Conservation (phyloP, 2,797 vertebrate genomes). For the Phataginus tetradactyla region DNA sequence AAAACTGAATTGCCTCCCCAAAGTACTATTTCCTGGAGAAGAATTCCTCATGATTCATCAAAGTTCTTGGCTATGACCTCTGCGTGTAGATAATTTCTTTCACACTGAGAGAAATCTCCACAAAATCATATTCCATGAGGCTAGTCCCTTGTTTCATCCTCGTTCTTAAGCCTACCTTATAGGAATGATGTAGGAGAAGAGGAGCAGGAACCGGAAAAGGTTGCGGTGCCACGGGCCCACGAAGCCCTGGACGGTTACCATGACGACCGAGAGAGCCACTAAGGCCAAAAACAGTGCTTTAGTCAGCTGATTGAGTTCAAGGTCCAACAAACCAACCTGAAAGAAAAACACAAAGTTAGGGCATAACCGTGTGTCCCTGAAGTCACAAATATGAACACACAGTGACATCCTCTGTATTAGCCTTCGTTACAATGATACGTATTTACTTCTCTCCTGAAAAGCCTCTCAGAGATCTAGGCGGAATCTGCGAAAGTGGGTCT, state of each 20-base stretch:
- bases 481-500: background rate
- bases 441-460: background rate
- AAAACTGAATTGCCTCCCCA: conserved; percentile 58
- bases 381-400: fast-evolving
- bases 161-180: conserved; percentile 92
- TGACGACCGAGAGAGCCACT: conserved; percentile 92
- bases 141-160: conserved; percentile 70
- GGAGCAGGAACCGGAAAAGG: conserved; percentile 96
- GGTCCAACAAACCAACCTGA: conserved; percentile 95
- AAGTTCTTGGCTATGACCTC: conserved; percentile 75
- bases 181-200: conserved; percentile 99
- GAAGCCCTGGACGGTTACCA: conserved; percentile 97
- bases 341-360: conserved; percentile 50
- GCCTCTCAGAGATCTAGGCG: background rate
- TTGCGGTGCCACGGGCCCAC: conserved; percentile 96
- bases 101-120: conserved; percentile 74
- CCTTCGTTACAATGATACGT: background rate
- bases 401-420: background rate
- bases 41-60: conserved; percentile 78
- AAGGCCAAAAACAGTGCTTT: conserved; percentile 97
- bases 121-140: conserved; percentile 72
- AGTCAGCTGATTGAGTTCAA: conserved; percentile 97
- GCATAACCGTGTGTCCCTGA: background rate
- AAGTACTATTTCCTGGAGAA: conserved; percentile 68
- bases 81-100: background rate